Evolutionary conservation across 1,140 invertebrate genomes (phyloP).

Genomic region (Latrodectus geometricus): DNA sequence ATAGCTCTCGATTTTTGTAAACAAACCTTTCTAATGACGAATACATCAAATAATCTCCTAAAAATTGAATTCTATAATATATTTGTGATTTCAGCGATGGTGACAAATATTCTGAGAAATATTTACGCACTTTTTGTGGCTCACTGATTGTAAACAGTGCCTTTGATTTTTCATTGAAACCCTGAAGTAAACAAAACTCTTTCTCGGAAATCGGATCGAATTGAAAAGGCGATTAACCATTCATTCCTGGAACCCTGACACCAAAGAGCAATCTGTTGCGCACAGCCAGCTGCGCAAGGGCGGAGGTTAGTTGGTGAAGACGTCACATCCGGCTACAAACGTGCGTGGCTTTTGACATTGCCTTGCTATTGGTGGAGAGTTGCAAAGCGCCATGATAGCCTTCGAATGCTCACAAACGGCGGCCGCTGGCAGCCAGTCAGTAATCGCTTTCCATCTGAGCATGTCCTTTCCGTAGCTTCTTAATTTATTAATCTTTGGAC

Average conservation of each 20-base stretch:
- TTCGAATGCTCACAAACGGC: not conserved
- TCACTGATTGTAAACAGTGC: not conserved
- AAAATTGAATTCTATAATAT: no score
- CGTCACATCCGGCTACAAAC: constrained; percentile 56
- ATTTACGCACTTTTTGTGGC: not conserved
- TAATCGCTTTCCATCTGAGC: constrained; percentile 17
- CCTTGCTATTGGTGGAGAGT: constrained; percentile 33
- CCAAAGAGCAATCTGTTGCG: constrained; percentile 48
- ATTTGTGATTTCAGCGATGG: no score
- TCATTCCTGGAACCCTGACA: constrained; percentile 13
- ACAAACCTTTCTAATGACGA: no score
- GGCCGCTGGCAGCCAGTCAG: constrained; percentile 25
- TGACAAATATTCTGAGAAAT: not conserved
- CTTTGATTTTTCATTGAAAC: not conserved
- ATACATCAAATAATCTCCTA: no score
- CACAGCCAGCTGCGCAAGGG: constrained; percentile 56
- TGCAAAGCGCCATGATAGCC: constrained; percentile 33
- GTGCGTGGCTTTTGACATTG: constrained; percentile 23
- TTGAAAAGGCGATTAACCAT: not conserved
- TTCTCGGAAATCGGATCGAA: not conserved
- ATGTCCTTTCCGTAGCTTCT: constrained; percentile 22
- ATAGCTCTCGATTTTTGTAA: no score
- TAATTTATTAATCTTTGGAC: not conserved
- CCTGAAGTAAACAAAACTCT: constrained; percentile 1
- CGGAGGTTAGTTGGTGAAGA: constrained; percentile 42